Conservation (phyloP, 2,888 invertebrate genomes). For the Operophtera brumata region DNA sequence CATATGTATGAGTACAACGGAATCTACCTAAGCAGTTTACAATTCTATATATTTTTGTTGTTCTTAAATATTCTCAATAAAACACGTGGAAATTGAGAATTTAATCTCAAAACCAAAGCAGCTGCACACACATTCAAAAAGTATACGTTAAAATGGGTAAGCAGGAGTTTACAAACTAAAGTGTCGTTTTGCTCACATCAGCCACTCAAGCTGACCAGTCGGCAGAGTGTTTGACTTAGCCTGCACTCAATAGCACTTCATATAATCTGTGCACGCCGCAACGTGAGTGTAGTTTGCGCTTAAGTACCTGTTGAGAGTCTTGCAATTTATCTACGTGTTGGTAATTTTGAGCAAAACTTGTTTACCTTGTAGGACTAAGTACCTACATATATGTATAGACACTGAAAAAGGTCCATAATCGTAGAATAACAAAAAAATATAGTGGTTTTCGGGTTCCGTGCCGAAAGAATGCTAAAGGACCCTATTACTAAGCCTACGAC, state of each 20-base stretch:
- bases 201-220: conserved; percentile 14
- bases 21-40: too few relatives aligned
- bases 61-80: too few relatives aligned
- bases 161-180: conserved; percentile 10
- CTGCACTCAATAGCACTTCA: conserved; percentile 17
- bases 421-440: too few relatives aligned
- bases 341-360: neutral
- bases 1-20: too few relatives aligned
- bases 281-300: conserved; percentile 3
- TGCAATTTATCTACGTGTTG: neutral
- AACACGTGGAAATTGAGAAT: too few relatives aligned
- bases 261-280: conserved; percentile 7
- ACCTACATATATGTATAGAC: too few relatives aligned
- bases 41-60: too few relatives aligned
- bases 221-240: conserved; percentile 17
- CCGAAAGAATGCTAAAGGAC: too few relatives aligned
- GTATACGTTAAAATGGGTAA: conserved; percentile 7
- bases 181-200: conserved; percentile 6
- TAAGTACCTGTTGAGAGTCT: neutral
- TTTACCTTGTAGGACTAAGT: neutral
- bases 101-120: too few relatives aligned
- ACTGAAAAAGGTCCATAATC: too few relatives aligned
- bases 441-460: too few relatives aligned
- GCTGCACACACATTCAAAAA: neutral
- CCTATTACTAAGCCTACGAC: too few relatives aligned